phyloP scores from a whole-genome alignment of 2,888 invertebrate genomes.

The Meteorus cinctellus region DNA sequence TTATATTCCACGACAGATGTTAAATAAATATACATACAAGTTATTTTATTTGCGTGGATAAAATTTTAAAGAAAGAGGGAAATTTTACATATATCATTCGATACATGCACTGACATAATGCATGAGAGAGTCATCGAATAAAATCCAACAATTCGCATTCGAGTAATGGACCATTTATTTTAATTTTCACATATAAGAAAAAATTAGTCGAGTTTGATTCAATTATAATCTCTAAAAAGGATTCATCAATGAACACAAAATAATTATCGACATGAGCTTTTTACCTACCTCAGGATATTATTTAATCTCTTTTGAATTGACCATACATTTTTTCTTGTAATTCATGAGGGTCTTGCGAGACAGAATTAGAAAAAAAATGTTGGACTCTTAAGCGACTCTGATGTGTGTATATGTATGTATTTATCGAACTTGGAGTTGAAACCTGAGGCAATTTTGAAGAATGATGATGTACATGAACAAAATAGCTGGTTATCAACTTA shows the following conservation, averaged over 20 bases:
- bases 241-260: too few species aligned
- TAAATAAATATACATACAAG: not conserved
- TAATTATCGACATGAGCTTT: too few species aligned
- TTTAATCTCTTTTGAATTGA: too few species aligned
- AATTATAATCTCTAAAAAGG: too few species aligned
- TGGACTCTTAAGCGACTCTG: not conserved
- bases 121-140: too few species aligned
- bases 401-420: not conserved
- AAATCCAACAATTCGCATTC: too few species aligned
- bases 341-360: not conserved
- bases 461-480: slow-evolving; percentile 13
- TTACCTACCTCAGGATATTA: too few species aligned
- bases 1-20: not conserved
- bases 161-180: too few species aligned
- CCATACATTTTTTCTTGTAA: not conserved
- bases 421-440: not conserved
- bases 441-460: slow-evolving; percentile 22
- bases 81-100: too few species aligned
- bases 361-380: not conserved
- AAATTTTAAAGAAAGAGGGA: too few species aligned
- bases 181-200: not conserved
- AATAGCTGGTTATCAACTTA: slow-evolving; percentile 39
- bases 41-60: not conserved
- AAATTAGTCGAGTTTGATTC: too few species aligned
- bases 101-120: too few species aligned